Evolutionary conservation across 1,140 invertebrate species (phyloP), one percentile per base, ranked within the genome.

Genomic region (Trichomalopsis sarcophagae): DNA sequence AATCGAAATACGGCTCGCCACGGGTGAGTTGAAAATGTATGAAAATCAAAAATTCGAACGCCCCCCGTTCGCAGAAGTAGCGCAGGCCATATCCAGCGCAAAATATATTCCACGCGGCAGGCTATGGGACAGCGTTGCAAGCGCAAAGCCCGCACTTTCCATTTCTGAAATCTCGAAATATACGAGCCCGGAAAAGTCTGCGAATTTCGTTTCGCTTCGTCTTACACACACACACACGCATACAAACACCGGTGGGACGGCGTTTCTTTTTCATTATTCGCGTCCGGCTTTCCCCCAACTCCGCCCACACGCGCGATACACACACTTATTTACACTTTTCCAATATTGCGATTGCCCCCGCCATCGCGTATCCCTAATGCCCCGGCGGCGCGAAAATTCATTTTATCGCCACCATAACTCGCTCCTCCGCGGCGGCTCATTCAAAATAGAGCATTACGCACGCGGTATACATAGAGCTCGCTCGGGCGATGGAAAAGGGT

Each of bases 241-340:
- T 1, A 40, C 7, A 40, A 1, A 27, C 33, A 36, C 33, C 33
- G 33, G 7, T 7, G 40, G 10, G 27, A 27, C 40, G 7, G 36
- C 11, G 23, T 71, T 55, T 55, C 47, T 23, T 14, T 82, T 82
- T 62, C 11, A 62, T 74, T 82, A 55, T 47, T 14, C 40, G 1
- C 40, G 1, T 17, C 21, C 13, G 23, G 11, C 10, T 40, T 23
- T 44, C 30, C 2, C 11, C 2, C 11, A 73, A 21, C 62, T 27
- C 40, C 10, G 2, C 33, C 33, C 73, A 62, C 47, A 62, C 30
- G 10, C 7, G 10, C 23, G 14, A 33, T 73, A 36, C 36, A 40
- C 27, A 44, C 33, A 62, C 76, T 85, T 88, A 89, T 89, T 90
- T 89, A 88, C 84, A 83, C 87, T 88, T 89, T 90, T 88, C 88